These are phyloP conservation scores for Blastomussa wellsi DNA, from an alignment of 92 coral and sea anemone genomes.

Conservation along the genomic window DNA sequence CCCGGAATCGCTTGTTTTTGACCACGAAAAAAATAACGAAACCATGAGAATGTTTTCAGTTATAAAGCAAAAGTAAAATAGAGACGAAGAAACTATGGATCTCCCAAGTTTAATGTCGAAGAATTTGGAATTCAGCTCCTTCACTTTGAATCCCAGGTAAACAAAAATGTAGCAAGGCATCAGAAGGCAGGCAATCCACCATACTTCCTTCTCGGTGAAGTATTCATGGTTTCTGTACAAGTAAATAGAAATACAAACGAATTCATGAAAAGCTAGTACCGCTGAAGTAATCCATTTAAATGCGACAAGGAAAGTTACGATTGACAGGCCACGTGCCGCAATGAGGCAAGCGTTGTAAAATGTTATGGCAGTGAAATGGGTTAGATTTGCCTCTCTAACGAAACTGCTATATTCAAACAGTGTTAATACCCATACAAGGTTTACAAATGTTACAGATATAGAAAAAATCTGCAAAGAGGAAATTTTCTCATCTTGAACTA, in stretches of 20 bases:
- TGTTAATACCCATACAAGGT: constrained; percentile 57
- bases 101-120: constrained; percentile 67
- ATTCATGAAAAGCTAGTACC: constrained; percentile 47
- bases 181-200: constrained; percentile 72
- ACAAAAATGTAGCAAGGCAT: constrained; percentile 69
- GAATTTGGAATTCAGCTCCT: constrained; percentile 52
- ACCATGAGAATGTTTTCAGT: constrained; percentile 63
- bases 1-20: constrained; percentile 1
- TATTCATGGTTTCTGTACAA: constrained; percentile 48
- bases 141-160: constrained; percentile 70
- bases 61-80: constrained; percentile 57
- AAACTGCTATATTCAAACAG: constrained; percentile 57
- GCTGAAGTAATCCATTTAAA: constrained; percentile 60
- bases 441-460: constrained; percentile 46
- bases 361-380: constrained; percentile 40
- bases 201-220: constrained; percentile 59
- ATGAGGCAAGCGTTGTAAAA: constrained; percentile 61
- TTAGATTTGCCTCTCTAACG: constrained; percentile 22
- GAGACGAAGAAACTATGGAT: constrained; percentile 57
- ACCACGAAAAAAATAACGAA: constrained; percentile 49
- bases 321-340: constrained; percentile 65
- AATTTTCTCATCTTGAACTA: constrained; percentile 45
- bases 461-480: constrained; percentile 58
- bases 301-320: constrained; percentile 63
- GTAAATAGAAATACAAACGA: constrained; percentile 53